Percentiles rank a stretch among this genome's conserved stretches.
These are phyloP conservation scores for Cichladusa arquata DNA, from an alignment of 2,113 vertebrate genomes.

Conservation along the genomic window DNA sequence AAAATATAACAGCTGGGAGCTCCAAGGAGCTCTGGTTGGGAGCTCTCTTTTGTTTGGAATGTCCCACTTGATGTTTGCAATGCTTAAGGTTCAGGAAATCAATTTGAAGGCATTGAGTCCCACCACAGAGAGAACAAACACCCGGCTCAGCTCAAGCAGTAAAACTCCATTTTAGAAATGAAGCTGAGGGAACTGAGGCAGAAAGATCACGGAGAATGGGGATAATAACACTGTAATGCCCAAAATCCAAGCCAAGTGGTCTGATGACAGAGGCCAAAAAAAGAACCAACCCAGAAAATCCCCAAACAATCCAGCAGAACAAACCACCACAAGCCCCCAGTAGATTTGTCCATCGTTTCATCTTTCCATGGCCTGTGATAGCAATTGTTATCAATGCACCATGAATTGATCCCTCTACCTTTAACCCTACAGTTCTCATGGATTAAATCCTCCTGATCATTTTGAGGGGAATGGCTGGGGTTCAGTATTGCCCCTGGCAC, in stretches of 20 bases:
- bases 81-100: not conserved
- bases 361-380: not conserved
- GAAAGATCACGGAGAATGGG: not conserved
- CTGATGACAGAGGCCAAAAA: not conserved
- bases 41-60: not conserved
- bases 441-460: not conserved
- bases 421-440: not conserved
- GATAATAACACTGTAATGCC: not conserved
- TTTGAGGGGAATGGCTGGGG: not conserved
- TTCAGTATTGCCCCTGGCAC: not conserved
- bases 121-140: accelerated
- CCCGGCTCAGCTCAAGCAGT: not conserved
- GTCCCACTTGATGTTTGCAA: not conserved
- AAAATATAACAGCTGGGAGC: not conserved
- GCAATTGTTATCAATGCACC: not conserved
- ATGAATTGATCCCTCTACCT: not conserved
- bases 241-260: not conserved
- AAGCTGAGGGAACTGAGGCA: not conserved
- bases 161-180: not conserved
- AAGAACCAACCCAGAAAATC: too few species aligned
- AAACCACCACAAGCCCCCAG: not conserved
- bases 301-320: not conserved
- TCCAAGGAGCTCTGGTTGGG: not conserved
- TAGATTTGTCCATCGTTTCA: accelerated
- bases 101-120: not conserved